Evolutionary conservation across 2,113 vertebrate species (phyloP).

Genomic region (Myodes glareolus): DNA sequence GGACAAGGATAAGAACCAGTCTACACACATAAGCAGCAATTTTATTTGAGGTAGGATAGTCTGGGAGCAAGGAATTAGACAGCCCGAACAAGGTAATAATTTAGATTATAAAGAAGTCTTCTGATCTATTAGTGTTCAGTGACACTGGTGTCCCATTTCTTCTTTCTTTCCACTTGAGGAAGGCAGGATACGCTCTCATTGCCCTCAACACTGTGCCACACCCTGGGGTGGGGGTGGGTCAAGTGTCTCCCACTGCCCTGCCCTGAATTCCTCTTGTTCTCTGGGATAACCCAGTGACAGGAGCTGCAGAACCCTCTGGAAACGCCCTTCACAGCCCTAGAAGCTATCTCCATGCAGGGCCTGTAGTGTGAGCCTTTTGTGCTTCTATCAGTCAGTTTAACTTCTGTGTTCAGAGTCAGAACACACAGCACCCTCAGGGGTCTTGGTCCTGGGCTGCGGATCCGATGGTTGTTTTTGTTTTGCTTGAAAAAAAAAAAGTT

Average conservation of each 20-base stretch:
- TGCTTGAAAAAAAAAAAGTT: not conserved
- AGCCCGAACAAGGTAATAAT: slow-evolving; percentile 36
- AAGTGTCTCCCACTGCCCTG: slow-evolving; percentile 10
- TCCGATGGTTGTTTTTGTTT: not conserved
- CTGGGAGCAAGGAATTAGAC: slow-evolving; percentile 12
- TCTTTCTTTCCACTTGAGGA: slow-evolving; percentile 75
- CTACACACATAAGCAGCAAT: not conserved
- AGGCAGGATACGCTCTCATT: slow-evolving; percentile 71
- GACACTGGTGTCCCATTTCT: slow-evolving; percentile 79
- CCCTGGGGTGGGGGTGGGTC: not conserved
- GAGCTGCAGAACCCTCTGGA: slow-evolving; percentile 27
- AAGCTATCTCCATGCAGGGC: slow-evolving; percentile 42
- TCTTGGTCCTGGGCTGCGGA: not conserved
- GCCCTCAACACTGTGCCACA: not conserved
- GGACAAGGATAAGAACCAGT: not conserved
- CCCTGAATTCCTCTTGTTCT: slow-evolving; percentile 45
- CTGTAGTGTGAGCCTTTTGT: slow-evolving; percentile 54
- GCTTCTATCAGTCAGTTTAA: slow-evolving; percentile 66
- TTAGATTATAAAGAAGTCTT: slow-evolving; percentile 57
- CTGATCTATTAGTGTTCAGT: slow-evolving; percentile 57
- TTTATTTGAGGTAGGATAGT: slow-evolving; percentile 47
- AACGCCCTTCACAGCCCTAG: slow-evolving; percentile 54
- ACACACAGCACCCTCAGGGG: not conserved
- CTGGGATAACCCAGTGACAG: slow-evolving; percentile 37
- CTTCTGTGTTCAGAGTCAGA: slow-evolving; percentile 64